Conservation (phyloP, 2,797 vertebrate genomes). For the Tapirus indicus region DNA sequence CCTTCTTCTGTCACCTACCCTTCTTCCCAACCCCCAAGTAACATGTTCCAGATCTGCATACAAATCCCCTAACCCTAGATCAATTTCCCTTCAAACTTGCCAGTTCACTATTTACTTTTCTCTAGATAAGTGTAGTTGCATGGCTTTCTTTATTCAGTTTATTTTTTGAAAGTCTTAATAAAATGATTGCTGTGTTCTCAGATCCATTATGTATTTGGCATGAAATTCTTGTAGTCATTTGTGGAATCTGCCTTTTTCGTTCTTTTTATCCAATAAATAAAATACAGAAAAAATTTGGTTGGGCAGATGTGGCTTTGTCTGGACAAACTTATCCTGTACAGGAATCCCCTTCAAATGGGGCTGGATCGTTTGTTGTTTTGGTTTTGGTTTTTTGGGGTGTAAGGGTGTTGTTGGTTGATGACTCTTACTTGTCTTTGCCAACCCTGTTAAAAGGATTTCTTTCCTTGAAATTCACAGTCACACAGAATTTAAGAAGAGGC, state of each 20-base stretch:
- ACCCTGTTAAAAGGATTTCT: conserved; percentile 52
- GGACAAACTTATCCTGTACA: neutral
- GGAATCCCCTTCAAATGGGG: conserved; percentile 44
- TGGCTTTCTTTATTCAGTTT: conserved; percentile 84
- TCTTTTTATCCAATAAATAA: conserved; percentile 72
- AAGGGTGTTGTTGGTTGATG: neutral
- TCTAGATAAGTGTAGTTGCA: conserved; percentile 88
- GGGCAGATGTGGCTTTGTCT: conserved; percentile 61
- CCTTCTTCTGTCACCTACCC: conserved; percentile 87
- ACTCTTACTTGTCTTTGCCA: conserved; percentile 48
- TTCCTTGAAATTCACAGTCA: conserved; percentile 46
- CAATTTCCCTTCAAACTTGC: conserved; percentile 84
- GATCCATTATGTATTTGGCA: conserved; percentile 81
- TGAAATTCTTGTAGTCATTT: conserved; percentile 75
- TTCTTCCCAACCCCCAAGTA: conserved; percentile 84
- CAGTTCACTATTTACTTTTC: conserved; percentile 86
- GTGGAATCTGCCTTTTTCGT: conserved; percentile 67
- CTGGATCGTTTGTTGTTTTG: neutral
- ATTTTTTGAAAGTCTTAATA: conserved; percentile 79
- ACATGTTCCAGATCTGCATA: conserved; percentile 88
- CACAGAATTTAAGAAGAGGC: conserved; percentile 57
- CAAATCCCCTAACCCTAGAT: conserved; percentile 87
- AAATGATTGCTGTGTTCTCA: conserved; percentile 85
- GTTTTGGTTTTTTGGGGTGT: neutral
- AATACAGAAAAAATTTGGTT: conserved; percentile 45